Conservation (phyloP, 92 coral and sea anemone genomes). For the Porites rus region DNA sequence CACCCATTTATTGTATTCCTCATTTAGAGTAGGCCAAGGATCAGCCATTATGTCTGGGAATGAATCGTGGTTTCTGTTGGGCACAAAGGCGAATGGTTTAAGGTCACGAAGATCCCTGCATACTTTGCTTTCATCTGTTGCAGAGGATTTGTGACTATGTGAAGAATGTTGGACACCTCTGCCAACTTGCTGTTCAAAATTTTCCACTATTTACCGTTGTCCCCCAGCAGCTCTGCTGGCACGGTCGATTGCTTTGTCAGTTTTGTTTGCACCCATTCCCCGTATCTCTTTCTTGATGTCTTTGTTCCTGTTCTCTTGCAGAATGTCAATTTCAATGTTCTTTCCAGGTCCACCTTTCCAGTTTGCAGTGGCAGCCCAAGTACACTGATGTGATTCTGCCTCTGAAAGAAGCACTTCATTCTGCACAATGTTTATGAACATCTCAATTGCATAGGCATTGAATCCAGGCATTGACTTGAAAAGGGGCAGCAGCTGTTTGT, state of each 20-base stretch:
- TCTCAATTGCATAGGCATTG: conserved; percentile 73
- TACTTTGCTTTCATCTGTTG: conserved; percentile 55
- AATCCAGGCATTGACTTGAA: conserved; percentile 47
- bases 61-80: no score
- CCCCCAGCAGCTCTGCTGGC: conserved; percentile 68
- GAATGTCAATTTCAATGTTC: conserved; percentile 53
- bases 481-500: conserved; percentile 63
- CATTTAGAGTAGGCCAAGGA: no score
- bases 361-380: conserved; percentile 71
- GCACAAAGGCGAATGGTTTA: no score
- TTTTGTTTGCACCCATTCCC: conserved; percentile 71
- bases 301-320: conserved; percentile 41
- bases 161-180: conserved; percentile 45
- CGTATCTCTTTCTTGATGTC: conserved; percentile 61
- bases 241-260: conserved; percentile 60
- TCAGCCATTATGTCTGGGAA: no score
- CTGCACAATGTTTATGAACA: conserved; percentile 60
- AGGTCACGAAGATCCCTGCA: conserved; percentile 45
- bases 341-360: conserved; percentile 68
- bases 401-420: conserved; percentile 56
- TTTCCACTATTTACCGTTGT: no score
- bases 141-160: conserved; percentile 68
- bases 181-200: conserved; percentile 21
- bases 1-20: no score
- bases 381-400: conserved; percentile 66